These are phyloP conservation scores for Bothrops jararaca DNA, from an alignment of 2,113 vertebrate genomes.

Conservation along the genomic window DNA sequence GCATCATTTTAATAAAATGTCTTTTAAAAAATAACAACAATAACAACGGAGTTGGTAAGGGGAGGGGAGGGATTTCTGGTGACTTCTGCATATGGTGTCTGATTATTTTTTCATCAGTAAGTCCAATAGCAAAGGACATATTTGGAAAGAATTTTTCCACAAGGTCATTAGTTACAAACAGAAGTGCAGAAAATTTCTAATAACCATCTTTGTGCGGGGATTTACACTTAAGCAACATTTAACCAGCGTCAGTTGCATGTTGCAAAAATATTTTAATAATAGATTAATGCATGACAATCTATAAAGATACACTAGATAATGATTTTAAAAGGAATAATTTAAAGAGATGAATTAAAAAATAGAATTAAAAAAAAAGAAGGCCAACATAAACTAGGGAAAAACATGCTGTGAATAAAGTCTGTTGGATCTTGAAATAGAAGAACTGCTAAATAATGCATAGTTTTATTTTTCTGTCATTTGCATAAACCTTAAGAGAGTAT, in stretches of 20 bases:
- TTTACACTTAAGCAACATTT: conserved; percentile 78
- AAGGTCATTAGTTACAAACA: conserved; percentile 67
- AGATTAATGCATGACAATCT: conserved; percentile 82
- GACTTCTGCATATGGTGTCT: conserved; percentile 66
- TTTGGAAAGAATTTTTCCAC: conserved; percentile 70
- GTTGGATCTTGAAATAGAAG: conserved; percentile 88
- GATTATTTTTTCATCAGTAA: conserved; percentile 69
- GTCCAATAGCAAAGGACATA: conserved; percentile 69
- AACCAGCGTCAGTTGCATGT: conserved; percentile 79
- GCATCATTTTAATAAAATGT: conserved; percentile 54
- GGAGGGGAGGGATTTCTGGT: conserved; percentile 44
- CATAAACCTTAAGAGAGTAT: conserved; percentile 88
- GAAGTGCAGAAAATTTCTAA: conserved; percentile 68
- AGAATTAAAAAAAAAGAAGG: conserved; percentile 80
- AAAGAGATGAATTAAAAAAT: conserved; percentile 84
- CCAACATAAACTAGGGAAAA: conserved; percentile 86
- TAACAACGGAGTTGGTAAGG: conserved; percentile 36
- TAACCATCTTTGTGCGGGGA: conserved; percentile 66
- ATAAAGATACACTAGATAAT: conserved; percentile 83
- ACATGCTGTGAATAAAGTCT: conserved; percentile 88
- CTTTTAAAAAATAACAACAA: conserved; percentile 38
- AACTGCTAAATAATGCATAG: conserved; percentile 87
- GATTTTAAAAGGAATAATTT: conserved; percentile 88
- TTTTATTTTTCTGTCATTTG: conserved; percentile 86
- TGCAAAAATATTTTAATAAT: conserved; percentile 80